Percentiles rank a stretch among this genome's conserved stretches.
Conservation (phyloP, 2,888 invertebrate species). For the Xylocampa areola region DNA sequence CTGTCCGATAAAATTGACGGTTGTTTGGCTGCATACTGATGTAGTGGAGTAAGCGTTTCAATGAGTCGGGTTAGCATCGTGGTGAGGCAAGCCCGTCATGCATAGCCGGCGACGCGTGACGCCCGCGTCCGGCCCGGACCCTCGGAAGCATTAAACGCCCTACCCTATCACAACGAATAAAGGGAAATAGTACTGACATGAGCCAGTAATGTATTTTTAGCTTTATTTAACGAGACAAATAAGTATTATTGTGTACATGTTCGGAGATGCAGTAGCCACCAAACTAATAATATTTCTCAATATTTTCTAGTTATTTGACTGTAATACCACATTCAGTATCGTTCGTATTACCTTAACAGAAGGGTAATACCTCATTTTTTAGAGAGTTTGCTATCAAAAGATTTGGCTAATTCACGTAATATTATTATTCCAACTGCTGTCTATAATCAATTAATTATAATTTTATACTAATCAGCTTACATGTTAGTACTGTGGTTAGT, state of each 20-base stretch:
- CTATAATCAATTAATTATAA: too few relatives aligned
- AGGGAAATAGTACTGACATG: slow-evolving; percentile 44
- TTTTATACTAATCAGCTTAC: too few relatives aligned
- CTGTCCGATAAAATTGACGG: slow-evolving; percentile 47
- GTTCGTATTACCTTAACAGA: too few relatives aligned
- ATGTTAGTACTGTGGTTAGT: too few relatives aligned
- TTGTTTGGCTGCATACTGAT: slow-evolving; percentile 30
- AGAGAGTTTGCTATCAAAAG: too few relatives aligned
- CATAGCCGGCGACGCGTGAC: slow-evolving; percentile 82
- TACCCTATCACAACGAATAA: slow-evolving; percentile 63
- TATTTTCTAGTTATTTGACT: too few relatives aligned
- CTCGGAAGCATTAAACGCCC: slow-evolving; percentile 80
- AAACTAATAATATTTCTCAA: too few relatives aligned
- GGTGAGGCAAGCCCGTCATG: slow-evolving; percentile 84
- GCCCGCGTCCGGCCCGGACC: slow-evolving; percentile 79
- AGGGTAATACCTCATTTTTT: too few relatives aligned
- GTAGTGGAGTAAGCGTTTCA: slow-evolving; percentile 56
- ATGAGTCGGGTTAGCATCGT: slow-evolving; percentile 60
- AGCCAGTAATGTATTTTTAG: slow-evolving; percentile 4
- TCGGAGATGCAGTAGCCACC: too few relatives aligned
- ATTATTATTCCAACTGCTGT: too few relatives aligned
- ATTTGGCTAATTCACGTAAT: too few relatives aligned
- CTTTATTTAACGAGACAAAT: slow-evolving; percentile 5
- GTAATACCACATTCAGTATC: too few relatives aligned
- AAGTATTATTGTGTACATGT: slow-evolving; percentile 1